Percentiles rank a stretch among this genome's conserved stretches.
Conservation (phyloP, 92 coral and sea anemone species). For the Meandrina meandrites region DNA sequence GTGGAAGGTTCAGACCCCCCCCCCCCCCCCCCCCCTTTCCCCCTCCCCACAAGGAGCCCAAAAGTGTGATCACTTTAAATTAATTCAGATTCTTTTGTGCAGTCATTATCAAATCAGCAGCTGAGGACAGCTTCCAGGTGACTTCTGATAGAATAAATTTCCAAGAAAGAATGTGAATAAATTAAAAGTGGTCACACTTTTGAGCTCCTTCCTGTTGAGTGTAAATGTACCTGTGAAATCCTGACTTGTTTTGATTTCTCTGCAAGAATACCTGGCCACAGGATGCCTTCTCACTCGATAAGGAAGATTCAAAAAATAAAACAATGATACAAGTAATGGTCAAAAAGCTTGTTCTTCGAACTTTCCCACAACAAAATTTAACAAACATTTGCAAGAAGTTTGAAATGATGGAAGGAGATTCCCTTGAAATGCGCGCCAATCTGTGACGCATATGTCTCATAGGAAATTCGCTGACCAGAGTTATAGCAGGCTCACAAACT, state of each 20-base stretch:
- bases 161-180: no score
- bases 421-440: slow-evolving; percentile 17
- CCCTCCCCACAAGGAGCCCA: no score
- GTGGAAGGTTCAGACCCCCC: no score
- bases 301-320: slow-evolving; percentile 1
- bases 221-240: slow-evolving; percentile 34
- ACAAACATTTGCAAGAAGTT: not conserved
- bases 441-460: slow-evolving; percentile 3
- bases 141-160: no score
- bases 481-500: slow-evolving; percentile 43
- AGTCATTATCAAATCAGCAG: no score
- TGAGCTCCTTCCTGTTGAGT: no score
- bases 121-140: no score
- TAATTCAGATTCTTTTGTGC: no score
- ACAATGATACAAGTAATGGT: not conserved
- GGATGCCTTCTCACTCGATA: not conserved
- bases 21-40: no score
- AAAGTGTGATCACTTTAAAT: no score
- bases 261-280: slow-evolving; percentile 11
- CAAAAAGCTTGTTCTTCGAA: not conserved
- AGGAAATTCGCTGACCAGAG: slow-evolving; percentile 18
- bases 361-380: not conserved
- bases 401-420: not conserved
- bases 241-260: slow-evolving; percentile 24
- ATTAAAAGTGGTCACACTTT: no score